Conservation (phyloP, 2,113 vertebrate genomes). For the Misgurnus anguillicaudatus region DNA sequence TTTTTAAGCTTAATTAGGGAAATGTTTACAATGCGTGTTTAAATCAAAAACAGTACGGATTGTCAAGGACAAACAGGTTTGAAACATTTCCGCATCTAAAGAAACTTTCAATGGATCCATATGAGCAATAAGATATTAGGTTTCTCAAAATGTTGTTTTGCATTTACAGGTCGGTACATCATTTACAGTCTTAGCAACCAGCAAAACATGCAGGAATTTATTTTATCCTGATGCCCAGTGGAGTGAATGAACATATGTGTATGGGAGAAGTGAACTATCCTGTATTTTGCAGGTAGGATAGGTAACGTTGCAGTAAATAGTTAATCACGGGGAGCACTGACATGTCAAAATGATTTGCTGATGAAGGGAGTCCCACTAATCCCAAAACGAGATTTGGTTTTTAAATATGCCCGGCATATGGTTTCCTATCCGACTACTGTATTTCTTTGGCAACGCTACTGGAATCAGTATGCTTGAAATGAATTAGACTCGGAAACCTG, state of each 20-base stretch:
- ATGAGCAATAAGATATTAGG: slow-evolving; percentile 48
- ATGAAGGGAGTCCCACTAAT: slow-evolving; percentile 9
- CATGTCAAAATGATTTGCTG: slow-evolving; percentile 15
- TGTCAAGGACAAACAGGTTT: slow-evolving; percentile 66
- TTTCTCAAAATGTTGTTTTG: slow-evolving; percentile 47
- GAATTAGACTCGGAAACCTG: slow-evolving; percentile 57
- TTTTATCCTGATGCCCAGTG: slow-evolving; percentile 66
- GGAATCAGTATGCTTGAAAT: slow-evolving; percentile 57
- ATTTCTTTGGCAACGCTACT: slow-evolving; percentile 56
- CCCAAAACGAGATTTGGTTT: not conserved
- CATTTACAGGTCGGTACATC: slow-evolving; percentile 65
- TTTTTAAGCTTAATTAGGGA: slow-evolving; percentile 65
- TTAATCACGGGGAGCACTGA: not conserved
- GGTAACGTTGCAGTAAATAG: not conserved
- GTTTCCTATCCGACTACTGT: slow-evolving; percentile 4
- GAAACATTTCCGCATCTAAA: slow-evolving; percentile 55
- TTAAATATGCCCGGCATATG: not conserved
- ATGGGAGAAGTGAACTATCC: not conserved
- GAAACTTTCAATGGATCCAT: slow-evolving; percentile 55
- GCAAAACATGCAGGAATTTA: slow-evolving; percentile 59
- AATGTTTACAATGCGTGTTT: slow-evolving; percentile 60
- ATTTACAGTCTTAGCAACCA: slow-evolving; percentile 68
- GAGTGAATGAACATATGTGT: slow-evolving; percentile 56
- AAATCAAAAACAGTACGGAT: slow-evolving; percentile 68
- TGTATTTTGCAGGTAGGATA: not conserved